Percentiles rank a stretch among this genome's conserved stretches.
Evolutionary conservation across 2,888 invertebrate genomes (phyloP).

Genomic region (Mythimna vitellina): DNA sequence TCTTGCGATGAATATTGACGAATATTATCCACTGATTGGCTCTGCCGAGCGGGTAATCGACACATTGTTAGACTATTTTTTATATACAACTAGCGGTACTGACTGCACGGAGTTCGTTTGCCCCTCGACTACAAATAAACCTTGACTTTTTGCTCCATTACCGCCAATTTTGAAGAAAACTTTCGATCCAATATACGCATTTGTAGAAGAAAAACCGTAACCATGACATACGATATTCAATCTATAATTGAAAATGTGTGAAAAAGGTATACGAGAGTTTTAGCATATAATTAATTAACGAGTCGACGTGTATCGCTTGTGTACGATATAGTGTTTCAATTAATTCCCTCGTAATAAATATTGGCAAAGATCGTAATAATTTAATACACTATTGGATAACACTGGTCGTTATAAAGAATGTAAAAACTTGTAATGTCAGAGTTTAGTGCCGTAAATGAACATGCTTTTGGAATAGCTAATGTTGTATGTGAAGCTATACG

Average conservation of each 20-base stretch:
- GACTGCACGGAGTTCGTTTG: conserved; percentile 83
- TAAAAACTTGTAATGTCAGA: conserved; percentile 70
- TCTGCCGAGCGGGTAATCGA: conserved; percentile 79
- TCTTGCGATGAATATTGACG: conserved; percentile 73
- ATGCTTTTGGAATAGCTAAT: conserved; percentile 68
- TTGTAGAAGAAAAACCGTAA: background rate
- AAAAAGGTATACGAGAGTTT: conserved; percentile 49
- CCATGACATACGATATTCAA: conserved; percentile 12
- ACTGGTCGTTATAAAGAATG: conserved; percentile 61
- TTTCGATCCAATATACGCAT: conserved; percentile 58
- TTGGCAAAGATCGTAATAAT: conserved; percentile 73
- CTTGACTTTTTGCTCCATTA: conserved; percentile 70
- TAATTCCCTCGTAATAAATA: conserved; percentile 77
- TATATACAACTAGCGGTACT: conserved; percentile 79
- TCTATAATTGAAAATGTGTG: conserved; percentile 60
- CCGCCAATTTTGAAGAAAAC: conserved; percentile 67
- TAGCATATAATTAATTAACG: conserved; percentile 70
- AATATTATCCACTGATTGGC: conserved; percentile 78
- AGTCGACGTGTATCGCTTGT: conserved; percentile 58
- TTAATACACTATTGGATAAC: conserved; percentile 73
- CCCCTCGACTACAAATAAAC: conserved; percentile 74
- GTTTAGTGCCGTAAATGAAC: conserved; percentile 66
- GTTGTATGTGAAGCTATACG: conserved; percentile 49
- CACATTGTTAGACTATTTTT: conserved; percentile 78
- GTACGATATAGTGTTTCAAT: conserved; percentile 74